A percentile compares a stretch with the other conserved stretches of the same genome.
phyloP scores from a whole-genome alignment of 2,888 invertebrate species.

The Lepidocyrtinus sp. region DNA sequence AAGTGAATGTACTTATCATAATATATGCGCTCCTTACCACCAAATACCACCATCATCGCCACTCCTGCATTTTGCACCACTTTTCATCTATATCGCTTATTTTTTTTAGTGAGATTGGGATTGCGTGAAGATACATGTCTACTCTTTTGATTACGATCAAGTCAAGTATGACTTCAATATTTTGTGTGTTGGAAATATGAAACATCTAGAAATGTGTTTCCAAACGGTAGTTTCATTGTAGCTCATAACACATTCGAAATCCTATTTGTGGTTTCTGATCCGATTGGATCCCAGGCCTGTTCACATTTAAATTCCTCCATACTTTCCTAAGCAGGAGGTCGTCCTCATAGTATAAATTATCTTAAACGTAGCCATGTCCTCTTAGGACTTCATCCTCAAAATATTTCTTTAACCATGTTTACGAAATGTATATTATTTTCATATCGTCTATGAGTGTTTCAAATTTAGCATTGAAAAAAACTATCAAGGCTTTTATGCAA shows the following conservation, averaged over 20 bases:
- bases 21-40: conserved; percentile 52
- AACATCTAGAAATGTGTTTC: conserved; percentile 49
- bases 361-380: too few species aligned
- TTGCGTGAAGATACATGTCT: conserved; percentile 22
- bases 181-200: neutral
- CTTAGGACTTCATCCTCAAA: too few species aligned
- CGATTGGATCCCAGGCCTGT: too few species aligned
- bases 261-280: too few species aligned
- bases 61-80: conserved; percentile 17
- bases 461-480: conserved; percentile 8
- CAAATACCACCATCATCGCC: conserved; percentile 21
- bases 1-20: conserved; percentile 62
- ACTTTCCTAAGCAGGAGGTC: too few species aligned
- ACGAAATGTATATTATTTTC: too few species aligned
- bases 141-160: neutral
- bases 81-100: conserved; percentile 32
- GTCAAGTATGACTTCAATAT: neutral
- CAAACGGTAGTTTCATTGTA: conserved; percentile 1
- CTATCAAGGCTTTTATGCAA: conserved; percentile 2
- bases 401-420: too few species aligned
- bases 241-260: neutral
- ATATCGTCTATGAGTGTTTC: too few species aligned
- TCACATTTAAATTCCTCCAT: too few species aligned
- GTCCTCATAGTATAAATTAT: too few species aligned
- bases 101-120: conserved; percentile 21